These are phyloP conservation scores for Galago senegalensis DNA, from an alignment of 2,797 vertebrate species.

Conservation along the genomic window DNA sequence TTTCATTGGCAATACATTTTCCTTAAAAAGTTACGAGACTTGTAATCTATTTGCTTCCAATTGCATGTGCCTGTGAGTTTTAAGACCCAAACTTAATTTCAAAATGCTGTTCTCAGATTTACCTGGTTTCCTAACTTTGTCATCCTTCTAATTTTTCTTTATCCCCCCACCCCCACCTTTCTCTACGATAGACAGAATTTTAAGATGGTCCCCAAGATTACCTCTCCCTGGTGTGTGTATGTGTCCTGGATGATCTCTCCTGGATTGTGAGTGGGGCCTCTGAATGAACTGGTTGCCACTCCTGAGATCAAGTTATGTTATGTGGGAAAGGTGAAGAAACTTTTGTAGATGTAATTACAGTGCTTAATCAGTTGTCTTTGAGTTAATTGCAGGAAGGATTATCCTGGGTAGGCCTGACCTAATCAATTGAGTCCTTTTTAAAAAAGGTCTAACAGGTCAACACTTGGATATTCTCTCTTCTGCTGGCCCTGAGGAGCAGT, in stretches of 20 bases:
- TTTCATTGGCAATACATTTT: constrained; percentile 1
- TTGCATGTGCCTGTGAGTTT: neutral
- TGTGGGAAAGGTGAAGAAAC: neutral
- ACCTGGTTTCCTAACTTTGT: neutral
- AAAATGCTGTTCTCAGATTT: constrained; percentile 1
- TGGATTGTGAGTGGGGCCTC: neutral
- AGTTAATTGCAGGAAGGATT: neutral
- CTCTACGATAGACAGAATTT: neutral
- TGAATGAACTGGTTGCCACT: neutral
- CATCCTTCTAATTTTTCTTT: neutral
- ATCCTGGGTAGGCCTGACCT: neutral
- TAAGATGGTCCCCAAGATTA: neutral
- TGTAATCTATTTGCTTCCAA: neutral
- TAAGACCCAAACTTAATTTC: constrained; percentile 51
- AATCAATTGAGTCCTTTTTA: neutral
- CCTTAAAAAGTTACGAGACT: neutral
- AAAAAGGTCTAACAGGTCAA: neutral
- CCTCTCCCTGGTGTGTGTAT: neutral
- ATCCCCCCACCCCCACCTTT: neutral
- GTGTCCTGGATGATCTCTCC: neutral
- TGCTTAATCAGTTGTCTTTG: neutral
- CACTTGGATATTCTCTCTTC: neutral
- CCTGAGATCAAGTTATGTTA: constrained; percentile 29
- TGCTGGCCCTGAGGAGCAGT: neutral
- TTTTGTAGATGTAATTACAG: neutral